Evolutionary conservation across 2,797 vertebrate genomes (phyloP).

Genomic region (Astyanax mexicanus): DNA sequence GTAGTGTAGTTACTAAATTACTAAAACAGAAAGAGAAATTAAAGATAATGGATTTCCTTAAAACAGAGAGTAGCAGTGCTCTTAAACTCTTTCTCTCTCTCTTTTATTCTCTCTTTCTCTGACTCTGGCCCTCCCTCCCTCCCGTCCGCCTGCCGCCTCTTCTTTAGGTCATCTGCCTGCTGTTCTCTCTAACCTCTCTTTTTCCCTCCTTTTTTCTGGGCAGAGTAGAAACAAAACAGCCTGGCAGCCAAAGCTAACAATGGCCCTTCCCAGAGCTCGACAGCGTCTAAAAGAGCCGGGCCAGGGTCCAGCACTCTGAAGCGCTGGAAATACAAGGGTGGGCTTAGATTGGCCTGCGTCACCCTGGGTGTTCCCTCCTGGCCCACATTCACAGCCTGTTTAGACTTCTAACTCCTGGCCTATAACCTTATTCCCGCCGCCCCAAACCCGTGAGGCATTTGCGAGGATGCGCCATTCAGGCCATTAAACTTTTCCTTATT

Average conservation of each 20-base stretch:
- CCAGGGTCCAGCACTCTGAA: conserved; percentile 78
- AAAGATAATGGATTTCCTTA: conserved; percentile 7
- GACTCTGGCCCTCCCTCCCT: background rate
- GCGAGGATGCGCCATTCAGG: background rate
- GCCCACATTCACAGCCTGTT: conserved; percentile 21
- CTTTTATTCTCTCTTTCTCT: background rate
- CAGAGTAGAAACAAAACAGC: conserved; percentile 40
- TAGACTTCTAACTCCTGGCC: conserved; percentile 11
- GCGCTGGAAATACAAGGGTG: conserved; percentile 67
- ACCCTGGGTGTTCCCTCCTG: conserved; percentile 35
- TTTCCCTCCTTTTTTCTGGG: conserved; percentile 22
- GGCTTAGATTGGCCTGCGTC: conserved; percentile 13
- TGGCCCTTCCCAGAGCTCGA: conserved; percentile 81
- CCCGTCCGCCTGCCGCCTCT: background rate
- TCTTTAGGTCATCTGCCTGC: conserved; percentile 12
- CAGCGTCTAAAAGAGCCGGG: conserved; percentile 83
- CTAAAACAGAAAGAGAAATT: background rate
- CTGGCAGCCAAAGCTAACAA: conserved; percentile 81
- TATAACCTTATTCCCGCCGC: conserved; percentile 6
- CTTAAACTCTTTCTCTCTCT: background rate
- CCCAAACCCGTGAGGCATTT: background rate
- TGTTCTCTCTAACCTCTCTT: conserved; percentile 10
- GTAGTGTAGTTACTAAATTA: too few relatives aligned
- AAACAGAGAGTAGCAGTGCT: conserved; percentile 11
- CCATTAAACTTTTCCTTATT: background rate